Evolutionary conservation across 2,113 vertebrate species (phyloP).

Genomic region (Rissa tridactyla): DNA sequence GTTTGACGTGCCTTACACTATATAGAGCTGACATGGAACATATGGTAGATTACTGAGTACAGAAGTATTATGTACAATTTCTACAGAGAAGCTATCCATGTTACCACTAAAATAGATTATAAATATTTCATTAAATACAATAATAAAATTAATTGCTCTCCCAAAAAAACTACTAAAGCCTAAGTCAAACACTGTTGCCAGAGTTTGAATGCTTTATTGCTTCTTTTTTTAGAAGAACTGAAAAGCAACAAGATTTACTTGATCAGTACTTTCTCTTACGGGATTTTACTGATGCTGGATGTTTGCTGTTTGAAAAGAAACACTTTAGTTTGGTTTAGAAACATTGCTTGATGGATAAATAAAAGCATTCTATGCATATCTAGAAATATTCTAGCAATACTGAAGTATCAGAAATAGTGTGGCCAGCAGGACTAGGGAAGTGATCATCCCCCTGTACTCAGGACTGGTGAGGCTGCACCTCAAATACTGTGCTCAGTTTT

Average conservation of each 20-base stretch:
- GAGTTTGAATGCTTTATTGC: neutral
- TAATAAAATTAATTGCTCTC: neutral
- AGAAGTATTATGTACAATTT: constrained; percentile 2
- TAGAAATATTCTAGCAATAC: neutral
- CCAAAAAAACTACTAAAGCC: neutral
- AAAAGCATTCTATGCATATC: neutral
- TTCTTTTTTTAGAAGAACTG: constrained; percentile 37
- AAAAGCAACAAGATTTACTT: constrained; percentile 53
- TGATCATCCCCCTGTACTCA: rapidly evolving
- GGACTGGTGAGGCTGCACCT: neutral
- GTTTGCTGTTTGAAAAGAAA: neutral
- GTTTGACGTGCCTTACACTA: neutral
- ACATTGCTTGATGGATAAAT: neutral
- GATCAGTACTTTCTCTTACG: neutral
- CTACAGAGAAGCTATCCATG: neutral
- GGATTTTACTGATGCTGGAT: neutral
- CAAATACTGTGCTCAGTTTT: neutral
- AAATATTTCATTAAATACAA: neutral
- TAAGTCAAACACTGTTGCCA: neutral
- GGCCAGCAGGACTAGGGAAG: neutral
- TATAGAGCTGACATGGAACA: neutral
- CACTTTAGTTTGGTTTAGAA: neutral
- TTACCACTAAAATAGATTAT: neutral
- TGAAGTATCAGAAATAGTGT: neutral
- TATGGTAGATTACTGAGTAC: constrained; percentile 22